phyloP scores from a whole-genome alignment of 35 echinoderm and acorn worm genomes.

The Heliocidaris tuberculata region DNA sequence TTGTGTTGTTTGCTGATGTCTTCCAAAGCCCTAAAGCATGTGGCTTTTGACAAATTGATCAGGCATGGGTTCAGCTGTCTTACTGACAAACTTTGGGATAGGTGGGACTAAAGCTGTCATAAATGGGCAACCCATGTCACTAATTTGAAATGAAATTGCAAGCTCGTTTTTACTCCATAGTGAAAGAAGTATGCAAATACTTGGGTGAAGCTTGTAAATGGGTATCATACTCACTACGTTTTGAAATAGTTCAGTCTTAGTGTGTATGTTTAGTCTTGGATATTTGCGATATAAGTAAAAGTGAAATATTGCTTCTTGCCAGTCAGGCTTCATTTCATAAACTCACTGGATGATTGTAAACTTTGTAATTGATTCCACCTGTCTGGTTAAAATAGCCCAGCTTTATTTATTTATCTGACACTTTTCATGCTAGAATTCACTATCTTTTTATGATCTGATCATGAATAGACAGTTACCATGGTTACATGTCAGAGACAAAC shows the following conservation, averaged over 20 bases:
- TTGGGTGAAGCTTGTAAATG: not conserved
- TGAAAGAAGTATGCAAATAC: not conserved
- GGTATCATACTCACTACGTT: not conserved
- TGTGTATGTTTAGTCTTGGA: not conserved
- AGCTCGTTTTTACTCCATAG: not conserved
- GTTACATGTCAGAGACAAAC: slow-evolving; percentile 1
- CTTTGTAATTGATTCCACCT: not conserved
- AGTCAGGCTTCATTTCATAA: not conserved
- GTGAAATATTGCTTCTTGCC: not conserved
- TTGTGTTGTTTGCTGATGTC: slow-evolving; percentile 40
- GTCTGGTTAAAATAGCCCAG: slow-evolving; percentile 1
- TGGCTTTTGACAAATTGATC: slow-evolving; percentile 48
- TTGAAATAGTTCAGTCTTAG: not conserved
- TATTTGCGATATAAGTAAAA: not conserved
- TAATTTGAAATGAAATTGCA: slow-evolving; percentile 29
- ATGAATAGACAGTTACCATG: slow-evolving; percentile 16
- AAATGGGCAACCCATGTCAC: not conserved
- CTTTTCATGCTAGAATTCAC: not conserved
- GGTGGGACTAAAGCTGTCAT: slow-evolving; percentile 43
- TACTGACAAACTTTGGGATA: slow-evolving; percentile 35
- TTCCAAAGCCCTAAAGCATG: slow-evolving; percentile 35
- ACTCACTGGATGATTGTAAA: not conserved
- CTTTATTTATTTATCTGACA: not conserved
- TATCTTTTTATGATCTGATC: not conserved
- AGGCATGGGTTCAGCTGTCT: slow-evolving; percentile 37